Evolutionary conservation across 2,888 invertebrate species (phyloP), one percentile per base, ranked within the genome.

Genomic region (Athrips mouffetella): DNA sequence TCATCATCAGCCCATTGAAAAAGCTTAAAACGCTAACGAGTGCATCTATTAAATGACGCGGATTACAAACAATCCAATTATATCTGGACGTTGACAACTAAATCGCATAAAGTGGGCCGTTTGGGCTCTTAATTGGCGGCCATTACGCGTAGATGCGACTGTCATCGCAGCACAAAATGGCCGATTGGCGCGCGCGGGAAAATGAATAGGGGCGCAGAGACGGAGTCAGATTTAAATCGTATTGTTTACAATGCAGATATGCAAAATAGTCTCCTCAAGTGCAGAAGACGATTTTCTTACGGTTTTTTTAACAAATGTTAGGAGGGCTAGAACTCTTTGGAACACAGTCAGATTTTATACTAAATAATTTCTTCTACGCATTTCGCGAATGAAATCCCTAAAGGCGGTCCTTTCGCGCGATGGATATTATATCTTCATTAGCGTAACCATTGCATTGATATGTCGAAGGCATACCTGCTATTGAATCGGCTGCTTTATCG

Each of bases 381-480:
- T n/a, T n/a, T n/a, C 27, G 25, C 10, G 11, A 7, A 33, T 35
- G 10, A 16, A 10, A 35, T 35, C 13, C 20, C 45, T 39, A 15
- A 27, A 11, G 18, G 10, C 47, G 35, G 39, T 37, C 50, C 47
- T 21, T 40, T 72, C 70, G 65, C 65, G 68, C 76, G 81, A 78
- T 81, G 74, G 85, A 88, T 88, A 88, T 88, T 88, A 87, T 87
- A 87, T 87, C 87, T 88, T 88, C 87, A 88, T 88, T 88, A 87
- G 75, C 77, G 84, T 76, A 70, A 72, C 62, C 68, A 74, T 67
- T 62, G 82, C 85, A 88, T 88, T 88, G 86, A 87, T 87, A 77
- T 74, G 87, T 87, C 87, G 59, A 69, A 6, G 45, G 29, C 25
- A 62, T 58, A 67, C 67, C 76, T 67, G 16, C 13, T 27, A 86